These are phyloP conservation scores for Manis javanica DNA, from an alignment of 2,797 vertebrate species.

Conservation along the genomic window DNA sequence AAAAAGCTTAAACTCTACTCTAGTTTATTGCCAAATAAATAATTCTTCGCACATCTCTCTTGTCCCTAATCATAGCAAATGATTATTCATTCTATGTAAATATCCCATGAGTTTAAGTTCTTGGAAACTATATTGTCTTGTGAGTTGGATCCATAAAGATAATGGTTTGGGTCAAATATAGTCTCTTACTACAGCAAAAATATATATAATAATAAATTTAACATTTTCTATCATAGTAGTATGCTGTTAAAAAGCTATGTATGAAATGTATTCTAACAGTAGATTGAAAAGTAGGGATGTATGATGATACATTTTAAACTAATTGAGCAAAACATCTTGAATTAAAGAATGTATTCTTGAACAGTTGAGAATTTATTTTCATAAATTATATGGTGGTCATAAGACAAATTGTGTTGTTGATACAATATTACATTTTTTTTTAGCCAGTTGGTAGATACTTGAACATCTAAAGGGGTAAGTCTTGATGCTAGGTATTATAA, in stretches of 20 bases:
- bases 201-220: not conserved
- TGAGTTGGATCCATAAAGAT: not conserved
- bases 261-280: not conserved
- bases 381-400: not conserved
- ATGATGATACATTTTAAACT: slow-evolving; percentile 24
- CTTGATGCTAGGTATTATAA: not conserved
- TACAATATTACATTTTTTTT: not conserved
- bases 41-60: slow-evolving; percentile 1
- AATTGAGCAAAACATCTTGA: not conserved
- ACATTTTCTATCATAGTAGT: not conserved
- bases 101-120: not conserved
- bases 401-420: not conserved
- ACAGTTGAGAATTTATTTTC: not conserved
- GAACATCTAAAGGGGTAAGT: not conserved
- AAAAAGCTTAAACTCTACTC: not conserved
- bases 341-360: slow-evolving; percentile 30
- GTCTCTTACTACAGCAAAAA: not conserved
- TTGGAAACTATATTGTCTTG: not conserved
- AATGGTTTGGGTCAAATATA: not conserved
- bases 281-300: slow-evolving; percentile 3
- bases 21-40: not conserved
- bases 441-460: not conserved
- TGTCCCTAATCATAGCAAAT: not conserved
- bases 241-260: not conserved
- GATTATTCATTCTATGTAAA: not conserved